phyloP scores from a whole-genome alignment of 2,113 vertebrate genomes.

The Murina feae region DNA sequence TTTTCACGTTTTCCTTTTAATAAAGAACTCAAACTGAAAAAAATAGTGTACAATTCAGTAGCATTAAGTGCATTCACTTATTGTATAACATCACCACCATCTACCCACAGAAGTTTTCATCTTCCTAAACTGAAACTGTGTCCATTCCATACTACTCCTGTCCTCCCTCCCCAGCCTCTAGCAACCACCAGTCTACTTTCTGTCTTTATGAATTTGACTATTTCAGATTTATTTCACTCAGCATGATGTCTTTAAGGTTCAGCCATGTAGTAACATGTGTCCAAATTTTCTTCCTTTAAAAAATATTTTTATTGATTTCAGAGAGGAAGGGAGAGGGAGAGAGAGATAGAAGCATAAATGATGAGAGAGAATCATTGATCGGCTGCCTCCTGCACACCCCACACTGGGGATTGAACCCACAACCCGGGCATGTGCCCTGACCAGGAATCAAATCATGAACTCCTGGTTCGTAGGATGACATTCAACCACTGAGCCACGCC shows the following conservation, averaged over 20 bases:
- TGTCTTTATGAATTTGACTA: neutral
- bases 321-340: too few relatives aligned
- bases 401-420: too few relatives aligned
- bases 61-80: neutral
- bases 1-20: conserved; percentile 24
- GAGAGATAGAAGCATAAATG: too few relatives aligned
- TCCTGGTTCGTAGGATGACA: too few relatives aligned
- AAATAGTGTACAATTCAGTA: too few relatives aligned
- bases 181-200: neutral
- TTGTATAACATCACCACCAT: neutral
- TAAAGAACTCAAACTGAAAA: conserved; percentile 14
- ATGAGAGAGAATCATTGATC: too few relatives aligned
- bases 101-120: neutral
- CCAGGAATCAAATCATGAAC: too few relatives aligned
- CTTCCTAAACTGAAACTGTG: neutral
- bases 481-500: too few relatives aligned
- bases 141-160: too few relatives aligned
- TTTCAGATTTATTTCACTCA: neutral
- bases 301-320: too few relatives aligned
- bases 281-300: neutral
- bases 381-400: too few relatives aligned
- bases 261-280: neutral
- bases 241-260: neutral
- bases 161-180: neutral
- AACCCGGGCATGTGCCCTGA: too few relatives aligned